These are phyloP conservation scores for Abrostola tripartita DNA, from an alignment of 2,888 invertebrate genomes.

Conservation along the genomic window DNA sequence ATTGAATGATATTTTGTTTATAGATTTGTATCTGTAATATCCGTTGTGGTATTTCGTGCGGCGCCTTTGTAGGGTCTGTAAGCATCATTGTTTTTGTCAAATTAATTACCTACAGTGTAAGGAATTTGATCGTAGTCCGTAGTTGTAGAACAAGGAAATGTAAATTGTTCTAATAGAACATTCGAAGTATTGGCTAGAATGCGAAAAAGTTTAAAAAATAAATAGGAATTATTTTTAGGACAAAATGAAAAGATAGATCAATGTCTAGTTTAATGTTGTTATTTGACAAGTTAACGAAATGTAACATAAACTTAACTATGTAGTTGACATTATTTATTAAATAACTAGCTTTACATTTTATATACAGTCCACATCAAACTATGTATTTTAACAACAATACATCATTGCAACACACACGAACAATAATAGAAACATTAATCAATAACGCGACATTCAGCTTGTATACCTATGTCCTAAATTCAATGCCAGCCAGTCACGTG, in stretches of 20 bases:
- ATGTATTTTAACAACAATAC: neutral
- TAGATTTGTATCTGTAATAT: slow-evolving; percentile 31
- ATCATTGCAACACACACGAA: neutral
- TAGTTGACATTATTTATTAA: no score
- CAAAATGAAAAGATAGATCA: no score
- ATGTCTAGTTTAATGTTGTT: no score
- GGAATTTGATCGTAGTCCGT: no score
- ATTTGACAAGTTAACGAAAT: no score
- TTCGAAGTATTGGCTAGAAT: no score
- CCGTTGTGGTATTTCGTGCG: slow-evolving; percentile 36
- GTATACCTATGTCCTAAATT: slow-evolving; percentile 15
- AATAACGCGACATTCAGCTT: slow-evolving; percentile 22
- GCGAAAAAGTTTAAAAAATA: no score
- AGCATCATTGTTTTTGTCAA: slow-evolving; percentile 30
- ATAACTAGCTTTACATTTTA: no score
- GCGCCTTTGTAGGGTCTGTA: slow-evolving; percentile 46
- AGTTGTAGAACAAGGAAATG: no score
- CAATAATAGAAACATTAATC: slow-evolving; percentile 10
- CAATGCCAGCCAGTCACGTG: slow-evolving; percentile 25
- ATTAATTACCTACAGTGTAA: slow-evolving; percentile 26
- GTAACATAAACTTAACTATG: no score
- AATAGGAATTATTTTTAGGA: no score
- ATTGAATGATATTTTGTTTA: slow-evolving; percentile 51
- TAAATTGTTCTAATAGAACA: no score
- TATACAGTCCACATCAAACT: neutral